These are phyloP conservation scores for Spermophilus dauricus DNA, from an alignment of 2,113 vertebrate genomes.

Conservation along the genomic window DNA sequence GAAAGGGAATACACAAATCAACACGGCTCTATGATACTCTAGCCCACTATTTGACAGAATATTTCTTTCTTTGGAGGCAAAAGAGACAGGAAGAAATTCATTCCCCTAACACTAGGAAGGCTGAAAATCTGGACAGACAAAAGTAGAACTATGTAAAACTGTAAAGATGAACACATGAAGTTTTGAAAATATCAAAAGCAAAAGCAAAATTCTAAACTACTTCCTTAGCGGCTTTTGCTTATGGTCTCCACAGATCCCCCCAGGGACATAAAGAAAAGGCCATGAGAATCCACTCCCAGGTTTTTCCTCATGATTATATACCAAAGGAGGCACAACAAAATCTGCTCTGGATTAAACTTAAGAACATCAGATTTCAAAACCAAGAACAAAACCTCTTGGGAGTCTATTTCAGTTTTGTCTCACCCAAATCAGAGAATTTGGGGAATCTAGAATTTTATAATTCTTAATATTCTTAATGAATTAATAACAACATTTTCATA, in stretches of 20 bases:
- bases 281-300: neutral
- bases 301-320: slow-evolving; percentile 43
- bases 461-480: slow-evolving; percentile 8
- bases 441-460: slow-evolving; percentile 26
- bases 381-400: slow-evolving; percentile 43
- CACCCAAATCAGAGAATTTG: neutral
- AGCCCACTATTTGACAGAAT: neutral
- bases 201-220: slow-evolving; percentile 5
- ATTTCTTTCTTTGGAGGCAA: slow-evolving; percentile 61
- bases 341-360: slow-evolving; percentile 64
- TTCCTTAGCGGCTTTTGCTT: neutral
- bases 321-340: slow-evolving; percentile 25
- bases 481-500: slow-evolving; percentile 31
- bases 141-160: slow-evolving; percentile 11
- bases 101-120: neutral
- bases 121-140: slow-evolving; percentile 54
- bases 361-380: slow-evolving; percentile 50
- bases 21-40: neutral
- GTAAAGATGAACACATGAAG: neutral
- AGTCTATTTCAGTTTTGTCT: slow-evolving; percentile 37
- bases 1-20: neutral
- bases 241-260: neutral
- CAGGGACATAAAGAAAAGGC: neutral
- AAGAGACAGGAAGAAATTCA: neutral
- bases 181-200: slow-evolving; percentile 49